Base-by-base conservation (phyloP, 30 jellyfish, hydroid and myxozoan genomes). In the Pelagia noctiluca region DNA sequence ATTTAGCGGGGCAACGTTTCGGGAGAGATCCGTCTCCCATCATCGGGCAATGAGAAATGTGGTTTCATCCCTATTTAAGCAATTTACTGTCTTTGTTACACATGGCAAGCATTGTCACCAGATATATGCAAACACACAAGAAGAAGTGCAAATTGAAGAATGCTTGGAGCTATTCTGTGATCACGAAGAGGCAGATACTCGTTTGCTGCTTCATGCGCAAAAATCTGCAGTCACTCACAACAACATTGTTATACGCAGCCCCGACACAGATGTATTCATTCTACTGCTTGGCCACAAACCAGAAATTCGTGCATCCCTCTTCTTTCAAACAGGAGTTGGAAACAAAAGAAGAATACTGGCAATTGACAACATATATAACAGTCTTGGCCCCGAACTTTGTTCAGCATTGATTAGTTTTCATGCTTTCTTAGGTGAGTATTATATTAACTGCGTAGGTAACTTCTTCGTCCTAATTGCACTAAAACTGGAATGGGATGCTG, bases 101-200 rank as follows among this genome's bases (percentile, higher is more conserved):
- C 57, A 42, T 42, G 57, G 57, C 8, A 42, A 42, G 57, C 57
- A 42, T 42, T 42, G 57, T 16, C 57, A 42, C 57, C 57, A 42
- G 57, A 42, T 42, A 42, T 42, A 42, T 42, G 57, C 57, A 42
- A 42, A 42, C 57, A 42, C 16, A 42, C 57, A 16, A 42, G 57
- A 16, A 5, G 57, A 42, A 42, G 16, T 42, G 16, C 57, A 42
- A 42, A 42, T 42, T 42, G 57, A 42, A 16, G 57, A 42, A 42
- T 42, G 57, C 16, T 42, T 42, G 57, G 57, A 42, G 57, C 57
- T 42, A 42, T 42, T 42, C 57, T 5, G 57, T 42, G 57, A 42
- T 42, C 57, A 42, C 57, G 57, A 42, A 16, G 57, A 42, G 57
- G 57, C 57, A 42, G 57, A 42, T 42, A 42, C 57, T 42, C 57